phyloP scores from a whole-genome alignment of 2,888 invertebrate species.

The Encarsia formosa region DNA sequence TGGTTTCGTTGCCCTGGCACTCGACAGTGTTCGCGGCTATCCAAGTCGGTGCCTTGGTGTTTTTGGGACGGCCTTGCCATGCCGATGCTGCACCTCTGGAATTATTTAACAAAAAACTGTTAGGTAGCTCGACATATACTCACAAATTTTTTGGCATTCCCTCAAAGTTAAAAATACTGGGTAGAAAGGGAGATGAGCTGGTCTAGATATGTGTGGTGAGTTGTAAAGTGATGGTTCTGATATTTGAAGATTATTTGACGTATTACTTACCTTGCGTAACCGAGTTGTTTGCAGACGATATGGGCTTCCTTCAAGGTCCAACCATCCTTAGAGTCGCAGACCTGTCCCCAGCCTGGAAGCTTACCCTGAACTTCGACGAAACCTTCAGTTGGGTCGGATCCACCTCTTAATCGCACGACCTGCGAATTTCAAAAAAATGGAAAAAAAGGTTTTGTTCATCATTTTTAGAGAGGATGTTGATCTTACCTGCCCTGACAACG shows the following conservation, averaged over 20 bases:
- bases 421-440: slow-evolving; percentile 28
- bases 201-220: background rate
- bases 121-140: too few relatives aligned
- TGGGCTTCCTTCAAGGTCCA: slow-evolving; percentile 55
- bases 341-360: slow-evolving; percentile 52
- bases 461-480: background rate
- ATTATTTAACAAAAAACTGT: too few relatives aligned
- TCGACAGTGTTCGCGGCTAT: slow-evolving; percentile 47
- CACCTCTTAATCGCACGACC: slow-evolving; percentile 51
- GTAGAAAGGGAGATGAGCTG: too few relatives aligned
- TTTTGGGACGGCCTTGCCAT: slow-evolving; percentile 51
- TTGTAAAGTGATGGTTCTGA: background rate
- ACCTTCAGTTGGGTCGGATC: slow-evolving; percentile 49
- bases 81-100: slow-evolving; percentile 53
- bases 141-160: too few relatives aligned
- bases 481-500: slow-evolving; percentile 44
- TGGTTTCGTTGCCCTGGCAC: slow-evolving; percentile 51
- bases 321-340: slow-evolving; percentile 51
- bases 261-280: slow-evolving; percentile 48
- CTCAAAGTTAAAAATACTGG: too few relatives aligned
- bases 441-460: background rate
- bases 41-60: slow-evolving; percentile 38
- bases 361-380: slow-evolving; percentile 51
- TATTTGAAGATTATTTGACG: background rate
- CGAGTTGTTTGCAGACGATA: slow-evolving; percentile 54